Base-by-base conservation (phyloP, 2,797 vertebrate species). In the Cyprinodon diabolis region DNA sequence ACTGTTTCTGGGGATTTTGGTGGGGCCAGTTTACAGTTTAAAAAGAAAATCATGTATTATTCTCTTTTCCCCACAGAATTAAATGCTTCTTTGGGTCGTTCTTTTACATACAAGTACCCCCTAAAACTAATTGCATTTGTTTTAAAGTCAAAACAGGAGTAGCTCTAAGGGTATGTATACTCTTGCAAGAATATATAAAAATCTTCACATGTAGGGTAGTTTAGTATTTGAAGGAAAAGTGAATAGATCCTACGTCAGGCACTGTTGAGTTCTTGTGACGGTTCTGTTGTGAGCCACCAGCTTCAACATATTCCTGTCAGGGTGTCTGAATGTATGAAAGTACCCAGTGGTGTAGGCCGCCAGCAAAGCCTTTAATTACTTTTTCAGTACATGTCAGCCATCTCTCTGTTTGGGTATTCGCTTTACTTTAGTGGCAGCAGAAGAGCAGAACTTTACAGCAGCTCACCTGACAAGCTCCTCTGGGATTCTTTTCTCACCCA, bases 391-490 rank as follows among this genome's bases (percentile, higher is more conserved):
- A 8, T 57, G 71, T 76, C 73, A 72, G 43, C 12, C 49, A 54
- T 78, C 66, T 66, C 54, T n/a, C 47, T 65, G 69, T n/a, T 23
- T 1, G 48, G 6, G 19, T 78, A 23, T 45, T 60, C 49, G 55
- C 73, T 79, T 69, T 73, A 45, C 70, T 83, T 76, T 71, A 51
- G 60, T 55, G 73, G 63, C 63, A 79, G 69, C 70, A 60, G 68
- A 75, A 62, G 12, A 60, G 43, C 54, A 56, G 72, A 79, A 67
- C 65, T 69, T 58, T 55, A 10, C 57, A 77, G 62, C 54, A 77
- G 14, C 40, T 69, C 65, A 14, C 1, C 49, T 55, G 60, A 81
- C 77, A 74, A 74, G 73, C 55, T 68, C 47, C 62, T 78, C 52
- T 60, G 60, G 54, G 72, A 80, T 76, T 75, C 11, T 76, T 82